Conservation (phyloP, 2,888 invertebrate genomes). For the Polymixis lichenea region DNA sequence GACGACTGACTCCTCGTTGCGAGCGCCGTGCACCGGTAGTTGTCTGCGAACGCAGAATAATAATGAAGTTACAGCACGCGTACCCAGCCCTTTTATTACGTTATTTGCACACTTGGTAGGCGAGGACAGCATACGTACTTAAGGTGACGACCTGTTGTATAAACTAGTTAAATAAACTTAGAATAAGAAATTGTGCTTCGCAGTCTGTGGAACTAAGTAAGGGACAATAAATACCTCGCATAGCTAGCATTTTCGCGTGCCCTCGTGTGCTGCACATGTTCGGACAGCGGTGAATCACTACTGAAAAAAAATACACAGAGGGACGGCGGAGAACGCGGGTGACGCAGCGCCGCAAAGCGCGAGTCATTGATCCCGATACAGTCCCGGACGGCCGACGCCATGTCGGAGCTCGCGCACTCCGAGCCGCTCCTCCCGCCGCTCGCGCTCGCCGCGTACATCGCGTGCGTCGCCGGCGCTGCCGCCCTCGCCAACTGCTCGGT, state of each 20-base stretch:
- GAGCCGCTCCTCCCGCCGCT: conserved; percentile 83
- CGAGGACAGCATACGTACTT: conserved; percentile 42
- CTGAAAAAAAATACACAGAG: conserved; percentile 82
- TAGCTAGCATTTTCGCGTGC: conserved; percentile 72
- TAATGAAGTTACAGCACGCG: conserved; percentile 74
- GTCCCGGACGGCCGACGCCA: conserved; percentile 85
- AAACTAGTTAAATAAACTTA: conserved; percentile 42
- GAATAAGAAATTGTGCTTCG: conserved; percentile 54
- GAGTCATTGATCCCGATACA: conserved; percentile 89
- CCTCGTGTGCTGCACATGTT: conserved; percentile 84
- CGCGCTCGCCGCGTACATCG: conserved; percentile 78
- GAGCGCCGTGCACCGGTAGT: conserved; percentile 75
- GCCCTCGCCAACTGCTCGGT: conserved; percentile 85
- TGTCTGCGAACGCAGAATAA: conserved; percentile 81
- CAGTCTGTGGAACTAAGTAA: conserved; percentile 37
- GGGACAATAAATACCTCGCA: conserved; percentile 66
- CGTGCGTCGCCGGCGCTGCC: conserved; percentile 85
- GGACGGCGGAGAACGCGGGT: conserved; percentile 83
- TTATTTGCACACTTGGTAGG: conserved; percentile 68
- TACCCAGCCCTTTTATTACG: conserved; percentile 62
- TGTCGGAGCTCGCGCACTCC: conserved; percentile 79
- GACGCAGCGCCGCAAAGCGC: conserved; percentile 84
- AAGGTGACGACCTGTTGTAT: conserved; percentile 34
- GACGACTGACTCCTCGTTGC: conserved; percentile 45
- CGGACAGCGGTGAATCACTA: conserved; percentile 83